A percentile compares a stretch with the other conserved stretches of the same genome.
Conservation (phyloP, 2,113 vertebrate genomes). For the Shinisaurus crocodilurus region DNA sequence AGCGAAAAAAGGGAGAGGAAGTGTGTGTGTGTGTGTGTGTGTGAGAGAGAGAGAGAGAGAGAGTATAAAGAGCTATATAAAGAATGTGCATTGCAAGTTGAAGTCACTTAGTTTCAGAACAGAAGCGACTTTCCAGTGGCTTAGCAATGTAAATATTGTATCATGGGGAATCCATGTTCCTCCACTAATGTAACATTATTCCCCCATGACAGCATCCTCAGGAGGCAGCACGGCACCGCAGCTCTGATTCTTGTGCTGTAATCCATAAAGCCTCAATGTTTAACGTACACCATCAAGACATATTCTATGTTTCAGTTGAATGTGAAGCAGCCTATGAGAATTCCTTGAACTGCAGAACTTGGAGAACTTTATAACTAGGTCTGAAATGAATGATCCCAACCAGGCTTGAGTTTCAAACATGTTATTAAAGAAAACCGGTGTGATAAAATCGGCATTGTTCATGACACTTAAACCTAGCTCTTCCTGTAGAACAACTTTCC, state of each 20-base stretch:
- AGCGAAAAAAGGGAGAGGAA: neutral
- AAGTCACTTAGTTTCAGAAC: conserved; percentile 12
- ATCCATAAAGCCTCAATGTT: conserved; percentile 41
- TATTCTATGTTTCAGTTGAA: conserved; percentile 13
- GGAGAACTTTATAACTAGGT: neutral
- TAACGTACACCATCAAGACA: conserved; percentile 38
- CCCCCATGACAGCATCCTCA: conserved; percentile 26
- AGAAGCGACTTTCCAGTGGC: neutral
- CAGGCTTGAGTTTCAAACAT: neutral
- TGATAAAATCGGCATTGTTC: neutral
- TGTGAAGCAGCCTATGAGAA: conserved; percentile 19
- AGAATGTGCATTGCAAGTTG: neutral
- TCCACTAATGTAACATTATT: conserved; percentile 21
- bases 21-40: neutral
- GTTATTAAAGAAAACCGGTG: neutral
- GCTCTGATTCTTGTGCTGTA: conserved; percentile 25
- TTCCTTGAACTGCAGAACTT: conserved; percentile 22
- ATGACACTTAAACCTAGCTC: neutral
- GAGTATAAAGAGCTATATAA: neutral
- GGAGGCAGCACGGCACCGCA: neutral
- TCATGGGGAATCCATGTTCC: conserved; percentile 6
- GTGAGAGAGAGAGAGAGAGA: neutral
- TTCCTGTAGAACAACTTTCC: neutral
- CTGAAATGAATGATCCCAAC: neutral
- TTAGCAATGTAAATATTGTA: conserved; percentile 36